Percentiles rank a stretch among this genome's conserved stretches.
These are phyloP conservation scores for Drosophila pallidifrons DNA, from an alignment of 1,140 invertebrate genomes.

Conservation along the genomic window DNA sequence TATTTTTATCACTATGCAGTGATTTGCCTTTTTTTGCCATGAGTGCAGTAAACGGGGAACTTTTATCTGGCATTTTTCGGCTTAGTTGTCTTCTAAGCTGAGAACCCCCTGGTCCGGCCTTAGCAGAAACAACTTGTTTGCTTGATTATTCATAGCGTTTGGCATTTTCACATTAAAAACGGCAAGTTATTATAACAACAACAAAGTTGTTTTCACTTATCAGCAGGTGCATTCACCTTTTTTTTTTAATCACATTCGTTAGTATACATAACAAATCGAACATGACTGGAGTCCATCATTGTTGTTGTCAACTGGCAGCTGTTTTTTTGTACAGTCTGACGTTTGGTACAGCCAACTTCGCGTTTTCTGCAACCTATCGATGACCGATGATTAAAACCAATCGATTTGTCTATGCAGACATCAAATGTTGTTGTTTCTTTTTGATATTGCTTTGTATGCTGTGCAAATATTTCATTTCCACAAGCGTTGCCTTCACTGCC, in stretches of 20 bases:
- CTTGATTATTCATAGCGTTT: slow-evolving; percentile 10
- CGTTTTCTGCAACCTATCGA: slow-evolving; percentile 29
- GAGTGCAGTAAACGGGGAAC: slow-evolving; percentile 19
- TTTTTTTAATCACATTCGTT: slow-evolving; percentile 16
- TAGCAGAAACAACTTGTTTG: slow-evolving; percentile 15
- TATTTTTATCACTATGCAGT: slow-evolving; percentile 15
- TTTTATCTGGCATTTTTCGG: slow-evolving; percentile 20
- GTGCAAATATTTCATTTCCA: slow-evolving; percentile 93
- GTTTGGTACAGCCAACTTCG: slow-evolving; percentile 1
- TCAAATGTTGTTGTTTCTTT: slow-evolving; percentile 84
- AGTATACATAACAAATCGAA: background rate
- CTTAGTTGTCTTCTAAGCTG: background rate
- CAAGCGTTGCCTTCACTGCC: slow-evolving; percentile 87
- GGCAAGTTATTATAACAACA: slow-evolving; percentile 9
- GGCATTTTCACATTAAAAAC: slow-evolving; percentile 9
- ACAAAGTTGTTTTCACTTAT: slow-evolving; percentile 9
- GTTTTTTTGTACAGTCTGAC: background rate
- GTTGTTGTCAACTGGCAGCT: background rate
- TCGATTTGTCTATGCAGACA: slow-evolving; percentile 17
- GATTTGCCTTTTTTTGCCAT: slow-evolving; percentile 6
- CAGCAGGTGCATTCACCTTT: slow-evolving; percentile 9
- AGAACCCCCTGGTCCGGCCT: background rate
- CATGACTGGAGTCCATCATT: background rate
- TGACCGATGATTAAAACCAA: slow-evolving; percentile 9
- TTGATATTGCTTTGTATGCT: slow-evolving; percentile 93